A percentile compares a stretch with the other conserved stretches of the same genome.
These are phyloP conservation scores for Vicugna pacos DNA, from an alignment of 2,113 vertebrate genomes.

Conservation along the genomic window DNA sequence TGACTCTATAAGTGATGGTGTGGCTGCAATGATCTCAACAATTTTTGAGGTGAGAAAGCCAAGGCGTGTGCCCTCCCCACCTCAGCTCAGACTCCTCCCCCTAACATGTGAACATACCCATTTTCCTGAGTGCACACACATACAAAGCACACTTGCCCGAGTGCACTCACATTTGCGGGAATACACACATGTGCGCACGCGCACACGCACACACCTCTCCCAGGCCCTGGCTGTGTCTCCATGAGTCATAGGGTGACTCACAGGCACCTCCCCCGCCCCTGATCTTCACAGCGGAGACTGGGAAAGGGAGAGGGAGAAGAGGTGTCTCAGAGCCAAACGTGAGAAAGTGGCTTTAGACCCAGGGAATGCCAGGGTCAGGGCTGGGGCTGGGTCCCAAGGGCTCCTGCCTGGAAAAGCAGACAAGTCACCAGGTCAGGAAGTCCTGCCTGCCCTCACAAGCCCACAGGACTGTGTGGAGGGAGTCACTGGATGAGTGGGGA, in stretches of 20 bases:
- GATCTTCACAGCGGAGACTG: not conserved
- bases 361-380: not conserved
- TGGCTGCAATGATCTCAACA: not conserved
- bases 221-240: not conserved
- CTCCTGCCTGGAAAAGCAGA: not conserved
- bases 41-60: not conserved
- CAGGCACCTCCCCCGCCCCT: not conserved
- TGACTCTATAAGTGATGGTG: too few relatives aligned
- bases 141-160: not conserved
- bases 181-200: too few relatives aligned
- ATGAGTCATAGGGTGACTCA: slow-evolving; percentile 45
- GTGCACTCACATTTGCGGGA: too few relatives aligned
- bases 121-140: too few relatives aligned
- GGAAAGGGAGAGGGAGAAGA: not conserved
- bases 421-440: not conserved
- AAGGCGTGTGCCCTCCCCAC: too few relatives aligned
- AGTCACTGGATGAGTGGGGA: not conserved
- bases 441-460: not conserved
- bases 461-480: not conserved
- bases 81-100: not conserved
- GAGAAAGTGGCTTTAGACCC: not conserved
- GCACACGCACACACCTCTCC: not conserved
- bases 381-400: not conserved
- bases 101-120: not conserved
- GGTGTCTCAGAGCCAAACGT: not conserved